These are phyloP conservation scores for Patagioenas fasciata DNA, from an alignment of 2,113 vertebrate genomes.

Conservation along the genomic window DNA sequence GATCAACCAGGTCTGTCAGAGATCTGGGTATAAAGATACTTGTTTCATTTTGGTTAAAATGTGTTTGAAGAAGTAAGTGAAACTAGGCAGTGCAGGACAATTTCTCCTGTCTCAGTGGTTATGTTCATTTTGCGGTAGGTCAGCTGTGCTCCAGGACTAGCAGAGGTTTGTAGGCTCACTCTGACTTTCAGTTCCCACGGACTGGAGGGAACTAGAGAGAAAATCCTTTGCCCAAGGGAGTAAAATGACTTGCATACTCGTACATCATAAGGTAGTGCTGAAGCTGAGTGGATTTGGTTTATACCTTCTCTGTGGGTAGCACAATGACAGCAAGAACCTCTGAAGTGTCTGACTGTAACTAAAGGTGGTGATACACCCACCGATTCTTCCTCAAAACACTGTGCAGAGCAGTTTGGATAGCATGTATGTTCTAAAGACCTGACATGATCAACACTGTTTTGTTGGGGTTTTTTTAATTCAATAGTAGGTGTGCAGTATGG, in stretches of 20 bases:
- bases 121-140: neutral
- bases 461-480: neutral
- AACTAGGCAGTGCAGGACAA: neutral
- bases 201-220: neutral
- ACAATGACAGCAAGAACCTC: rapidly evolving
- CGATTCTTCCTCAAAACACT: neutral
- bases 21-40: neutral
- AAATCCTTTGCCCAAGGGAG: neutral
- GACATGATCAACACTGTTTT: neutral
- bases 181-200: neutral
- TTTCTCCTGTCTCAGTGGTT: neutral
- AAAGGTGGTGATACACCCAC: neutral
- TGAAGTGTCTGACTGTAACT: neutral
- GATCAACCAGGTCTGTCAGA: neutral
- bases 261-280: neutral
- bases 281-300: neutral
- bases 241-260: neutral
- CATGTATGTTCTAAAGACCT: rapidly evolving
- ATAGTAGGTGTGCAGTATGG: neutral
- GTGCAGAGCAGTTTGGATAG: neutral
- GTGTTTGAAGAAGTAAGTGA: neutral
- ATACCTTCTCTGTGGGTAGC: neutral
- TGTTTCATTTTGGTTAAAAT: neutral
- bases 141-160: neutral
- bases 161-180: neutral